Evolutionary conservation across 1,140 invertebrate genomes (phyloP), one percentile per base, ranked within the genome.

Genomic region (Heliconius himera): DNA sequence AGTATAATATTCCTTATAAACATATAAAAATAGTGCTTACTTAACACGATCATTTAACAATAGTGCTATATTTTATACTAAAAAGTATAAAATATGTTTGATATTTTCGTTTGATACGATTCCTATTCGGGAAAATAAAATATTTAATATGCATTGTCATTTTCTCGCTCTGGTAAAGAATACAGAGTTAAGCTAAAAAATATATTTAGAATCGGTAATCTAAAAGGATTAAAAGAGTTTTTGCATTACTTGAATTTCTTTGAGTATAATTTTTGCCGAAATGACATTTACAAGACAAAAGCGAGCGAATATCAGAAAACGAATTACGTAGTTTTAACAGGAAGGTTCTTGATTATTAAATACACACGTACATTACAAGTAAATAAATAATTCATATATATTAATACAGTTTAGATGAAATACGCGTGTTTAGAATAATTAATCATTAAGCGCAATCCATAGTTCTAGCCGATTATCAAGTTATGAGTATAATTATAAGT

Each of bases 381-480:
- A 66, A 29, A 66, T 66, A 29, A 66, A 66, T 66, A 29, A 66
- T 66, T 66, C 60, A 29, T 29, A 66, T 66, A 16, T 16, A 29
- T 66, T 26, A 66, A 66, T 66, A 66, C 60, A 66, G 26, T 66
- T 66, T 29, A 66, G 60, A 66, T 66, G 60, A 29, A 66, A 29
- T 29, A 66, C 1, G 11, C 11, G 60, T 26, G 22, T 13, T 66
- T 29, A 66, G 20, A 26, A 66, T 66, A 66, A 66, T 4, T 16
- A 66, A 66, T 16, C 60, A 66, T 11, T 66, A 29, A 51, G 0
- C 18, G 49, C 49, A 51, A 46, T 46, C 13, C 3, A 4, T 46
- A 13, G 18, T 51, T 51, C 18, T 51, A 51, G 49, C 3, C 1
- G 49, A 51, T 51, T 51, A 51, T 18, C 20, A 51, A 51, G 18